Percentiles rank a stretch among this genome's conserved stretches.
phyloP scores from a whole-genome alignment of 2,888 invertebrate genomes.

The Tachystola acroxantha region DNA sequence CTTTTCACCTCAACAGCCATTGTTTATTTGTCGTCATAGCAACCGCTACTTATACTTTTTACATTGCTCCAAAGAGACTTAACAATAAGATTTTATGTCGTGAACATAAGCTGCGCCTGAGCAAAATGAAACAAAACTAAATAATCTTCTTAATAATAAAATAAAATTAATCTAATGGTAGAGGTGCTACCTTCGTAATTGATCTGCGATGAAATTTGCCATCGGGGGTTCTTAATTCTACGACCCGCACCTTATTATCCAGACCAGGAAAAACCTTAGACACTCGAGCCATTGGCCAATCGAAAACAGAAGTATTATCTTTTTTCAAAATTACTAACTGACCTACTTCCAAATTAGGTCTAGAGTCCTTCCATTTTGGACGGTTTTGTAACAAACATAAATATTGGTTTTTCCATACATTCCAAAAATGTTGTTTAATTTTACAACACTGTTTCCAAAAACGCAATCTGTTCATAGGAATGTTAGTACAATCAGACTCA shows the following conservation, averaged over 20 bases:
- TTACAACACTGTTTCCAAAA: neutral
- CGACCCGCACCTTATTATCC: neutral
- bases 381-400: neutral
- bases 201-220: neutral
- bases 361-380: neutral
- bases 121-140: too few species aligned
- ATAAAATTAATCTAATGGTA: too few species aligned
- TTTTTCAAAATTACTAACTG: neutral
- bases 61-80: too few species aligned
- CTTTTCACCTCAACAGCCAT: too few species aligned
- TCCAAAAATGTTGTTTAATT: neutral
- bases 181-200: neutral
- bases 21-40: too few species aligned
- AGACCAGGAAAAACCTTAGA: neutral
- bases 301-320: neutral
- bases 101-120: too few species aligned
- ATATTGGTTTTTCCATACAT: conserved; percentile 1
- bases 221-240: neutral
- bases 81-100: too few species aligned
- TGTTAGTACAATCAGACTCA: neutral
- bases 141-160: too few species aligned
- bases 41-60: too few species aligned
- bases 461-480: neutral
- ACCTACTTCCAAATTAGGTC: neutral
- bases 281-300: conserved; percentile 2